A percentile compares a stretch with the other conserved stretches of the same genome.
Evolutionary conservation across 2,797 vertebrate genomes (phyloP).

Genomic region (Macropus fuliginosus): DNA sequence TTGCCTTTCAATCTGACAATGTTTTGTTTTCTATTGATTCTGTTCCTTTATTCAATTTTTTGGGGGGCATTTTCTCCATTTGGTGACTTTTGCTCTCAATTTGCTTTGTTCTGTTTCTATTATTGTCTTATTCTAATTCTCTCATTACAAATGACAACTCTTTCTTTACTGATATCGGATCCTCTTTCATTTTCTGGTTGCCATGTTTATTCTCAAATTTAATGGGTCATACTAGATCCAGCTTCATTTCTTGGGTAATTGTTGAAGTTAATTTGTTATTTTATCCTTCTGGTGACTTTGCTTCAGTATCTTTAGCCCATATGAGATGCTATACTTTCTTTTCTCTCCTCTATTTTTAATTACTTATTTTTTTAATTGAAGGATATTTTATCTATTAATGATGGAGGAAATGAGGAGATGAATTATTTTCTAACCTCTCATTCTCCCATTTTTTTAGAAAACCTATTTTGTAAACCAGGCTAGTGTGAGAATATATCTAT

Average conservation of each 20-base stretch:
- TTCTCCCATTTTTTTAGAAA: background rate
- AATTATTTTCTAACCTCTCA: background rate
- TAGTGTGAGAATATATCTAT: background rate
- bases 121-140: background rate
- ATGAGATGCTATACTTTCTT: background rate
- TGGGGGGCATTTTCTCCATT: background rate
- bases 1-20: background rate
- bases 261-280: background rate
- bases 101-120: background rate
- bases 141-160: background rate
- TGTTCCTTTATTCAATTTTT: background rate
- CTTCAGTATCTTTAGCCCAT: background rate
- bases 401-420: background rate
- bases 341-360: background rate
- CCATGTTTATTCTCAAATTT: background rate
- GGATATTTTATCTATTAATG: background rate
- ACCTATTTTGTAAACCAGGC: background rate
- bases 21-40: background rate
- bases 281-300: background rate
- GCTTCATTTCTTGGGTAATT: background rate
- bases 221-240: background rate
- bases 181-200: background rate
- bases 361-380: background rate
- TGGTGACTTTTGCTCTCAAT: background rate
- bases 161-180: background rate